Base-by-base conservation (phyloP, 2,888 invertebrate species). In the Napeogenes inachia region DNA sequence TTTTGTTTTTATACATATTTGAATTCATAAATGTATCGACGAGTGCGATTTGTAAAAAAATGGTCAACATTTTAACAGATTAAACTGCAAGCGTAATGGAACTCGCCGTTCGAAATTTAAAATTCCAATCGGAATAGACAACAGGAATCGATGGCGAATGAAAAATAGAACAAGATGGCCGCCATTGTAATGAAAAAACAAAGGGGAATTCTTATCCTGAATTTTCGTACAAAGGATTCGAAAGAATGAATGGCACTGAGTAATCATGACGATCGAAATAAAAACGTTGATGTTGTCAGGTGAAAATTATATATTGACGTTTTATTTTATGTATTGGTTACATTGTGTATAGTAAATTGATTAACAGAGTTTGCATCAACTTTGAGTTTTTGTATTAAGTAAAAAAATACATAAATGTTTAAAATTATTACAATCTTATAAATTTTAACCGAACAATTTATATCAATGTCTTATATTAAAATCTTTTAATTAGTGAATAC, bases 141-240 rank as follows among this genome's bases (percentile, higher is more conserved):
- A 70, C 68, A 71, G 75, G 71, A 73, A 72, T 68, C 67, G 64
- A 65, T 64, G 68, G 70, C 71, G 69, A 72, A 69, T 68, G 64
- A 70, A 71, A 74, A 75, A 75, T 71, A 64, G 70, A 68, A 72
- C 72, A 76, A 77, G 77, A 73, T 73, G 67, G 71, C 68, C 62
- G 72, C 64, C 73, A 74, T 76, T 72, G 74, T 75, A 74, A 75
- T 71, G 74, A 68, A 77, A 80, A 80, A 73, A 83, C 81, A 82
- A 82, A 81, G 76, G 77, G 69, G 30, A 8, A 50, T 75, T 78
- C 75, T 78, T 76, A 70, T 74, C 71, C 71, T 73, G 78, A 77
- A 81, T 77, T 75, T 73, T 64, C 68, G 71, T 68, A 73, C 76
- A 81, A 79, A 76, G 75, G 74, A 70, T 73, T 42, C 42, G 8